Conservation (phyloP, 2,113 vertebrate genomes). For the Steatornis caripensis region DNA sequence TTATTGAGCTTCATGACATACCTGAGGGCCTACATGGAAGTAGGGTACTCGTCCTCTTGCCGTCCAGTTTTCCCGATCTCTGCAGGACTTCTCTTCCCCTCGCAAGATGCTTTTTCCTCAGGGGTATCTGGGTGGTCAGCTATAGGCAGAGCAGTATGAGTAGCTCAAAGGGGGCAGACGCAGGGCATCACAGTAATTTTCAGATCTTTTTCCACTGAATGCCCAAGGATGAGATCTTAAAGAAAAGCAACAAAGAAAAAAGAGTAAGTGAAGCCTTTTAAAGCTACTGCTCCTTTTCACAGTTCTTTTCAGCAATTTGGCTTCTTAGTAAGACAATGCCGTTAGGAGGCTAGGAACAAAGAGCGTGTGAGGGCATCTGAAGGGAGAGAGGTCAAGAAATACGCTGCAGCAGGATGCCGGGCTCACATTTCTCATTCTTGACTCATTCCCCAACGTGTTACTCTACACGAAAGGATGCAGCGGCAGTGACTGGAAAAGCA, state of each 20-base stretch:
- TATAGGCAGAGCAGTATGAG: neutral
- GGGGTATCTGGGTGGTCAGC: neutral
- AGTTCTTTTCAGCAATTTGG: neutral
- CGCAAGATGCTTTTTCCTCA: neutral
- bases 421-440: neutral
- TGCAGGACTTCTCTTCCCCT: neutral
- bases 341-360: neutral
- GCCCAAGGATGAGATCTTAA: neutral
- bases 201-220: neutral
- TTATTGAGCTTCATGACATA: neutral
- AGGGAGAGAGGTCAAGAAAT: neutral
- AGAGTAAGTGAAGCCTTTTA: neutral
- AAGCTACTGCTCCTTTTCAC: neutral
- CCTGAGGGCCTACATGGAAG: neutral
- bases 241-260: neutral
- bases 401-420: neutral
- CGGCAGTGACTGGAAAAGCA: neutral
- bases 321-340: neutral
- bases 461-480: neutral
- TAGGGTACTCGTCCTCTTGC: neutral
- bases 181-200: neutral
- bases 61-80: neutral
- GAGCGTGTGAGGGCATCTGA: neutral
- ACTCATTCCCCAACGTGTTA: neutral
- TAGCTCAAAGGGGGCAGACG: neutral